Evolutionary conservation across 2,113 vertebrate species (phyloP).

Genomic region (Australoheros scitulus): DNA sequence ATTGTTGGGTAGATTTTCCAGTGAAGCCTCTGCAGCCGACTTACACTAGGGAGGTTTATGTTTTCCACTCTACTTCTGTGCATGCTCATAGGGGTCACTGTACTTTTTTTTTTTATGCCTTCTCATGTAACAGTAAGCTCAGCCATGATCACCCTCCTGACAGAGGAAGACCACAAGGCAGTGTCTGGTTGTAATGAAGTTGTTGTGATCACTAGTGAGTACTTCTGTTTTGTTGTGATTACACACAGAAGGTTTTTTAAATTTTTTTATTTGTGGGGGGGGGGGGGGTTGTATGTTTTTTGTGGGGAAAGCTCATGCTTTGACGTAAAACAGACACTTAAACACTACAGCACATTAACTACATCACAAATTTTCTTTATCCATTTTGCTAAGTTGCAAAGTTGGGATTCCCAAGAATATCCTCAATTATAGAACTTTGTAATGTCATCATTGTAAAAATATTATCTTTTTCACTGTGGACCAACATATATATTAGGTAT

Average conservation of each 20-base stretch:
- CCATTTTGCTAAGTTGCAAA: not conserved
- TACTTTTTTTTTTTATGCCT: no score
- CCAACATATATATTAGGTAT: slow-evolving; percentile 10
- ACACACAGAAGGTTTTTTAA: accelerated
- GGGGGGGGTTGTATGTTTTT: accelerated
- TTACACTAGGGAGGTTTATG: not conserved
- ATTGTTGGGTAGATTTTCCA: not conserved
- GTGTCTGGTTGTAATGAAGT: no score
- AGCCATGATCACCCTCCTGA: no score
- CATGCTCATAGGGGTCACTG: no score
- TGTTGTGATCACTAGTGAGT: no score
- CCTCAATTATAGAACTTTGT: not conserved
- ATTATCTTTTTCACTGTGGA: not conserved
- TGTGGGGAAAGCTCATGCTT: not conserved
- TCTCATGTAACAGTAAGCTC: no score
- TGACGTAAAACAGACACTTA: not conserved
- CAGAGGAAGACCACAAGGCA: not conserved
- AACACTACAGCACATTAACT: not conserved
- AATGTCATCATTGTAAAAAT: not conserved
- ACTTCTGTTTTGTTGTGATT: not conserved
- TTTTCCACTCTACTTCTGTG: no score
- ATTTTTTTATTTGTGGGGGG: not conserved
- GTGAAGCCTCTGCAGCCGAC: not conserved
- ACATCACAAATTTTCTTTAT: not conserved
- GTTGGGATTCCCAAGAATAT: not conserved